Percentiles rank a stretch among this genome's conserved stretches.
These are phyloP conservation scores for Lerista edwardsae DNA, from an alignment of 2,797 vertebrate genomes.

Conservation along the genomic window DNA sequence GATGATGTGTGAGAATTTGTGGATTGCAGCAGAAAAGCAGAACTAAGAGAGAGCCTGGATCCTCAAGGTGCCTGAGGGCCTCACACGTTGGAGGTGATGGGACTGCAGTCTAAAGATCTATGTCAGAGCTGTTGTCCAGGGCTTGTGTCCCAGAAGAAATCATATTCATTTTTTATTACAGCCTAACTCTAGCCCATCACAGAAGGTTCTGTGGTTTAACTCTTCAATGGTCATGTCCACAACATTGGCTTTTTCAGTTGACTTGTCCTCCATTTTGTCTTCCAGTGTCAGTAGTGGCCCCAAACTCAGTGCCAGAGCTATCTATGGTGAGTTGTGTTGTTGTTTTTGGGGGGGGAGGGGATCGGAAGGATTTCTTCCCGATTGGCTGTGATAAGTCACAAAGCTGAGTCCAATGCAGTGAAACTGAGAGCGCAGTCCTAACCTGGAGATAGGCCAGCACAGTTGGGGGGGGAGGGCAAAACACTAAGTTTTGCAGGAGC, in stretches of 20 bases:
- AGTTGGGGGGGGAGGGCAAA: no score
- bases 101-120: neutral
- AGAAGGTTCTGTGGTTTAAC: no score
- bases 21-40: neutral
- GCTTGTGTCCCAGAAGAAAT: no score
- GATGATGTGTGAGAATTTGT: neutral
- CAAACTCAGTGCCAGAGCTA: conserved; percentile 51
- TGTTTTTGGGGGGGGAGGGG: neutral
- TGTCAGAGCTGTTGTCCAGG: no score
- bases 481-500: no score
- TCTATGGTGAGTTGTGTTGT: conserved; percentile 48
- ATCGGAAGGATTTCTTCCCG: neutral
- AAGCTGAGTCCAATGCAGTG: no score
- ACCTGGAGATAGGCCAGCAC: no score
- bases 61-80: neutral
- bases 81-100: neutral
- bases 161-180: no score
- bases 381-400: neutral
- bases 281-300: conserved; percentile 2
- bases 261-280: neutral
- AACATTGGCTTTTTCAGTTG: neutral
- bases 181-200: no score
- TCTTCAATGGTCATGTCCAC: no score
- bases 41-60: neutral
- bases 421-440: no score